Conservation (phyloP, 2,113 vertebrate species). For the Laterallus jamaicensis region DNA sequence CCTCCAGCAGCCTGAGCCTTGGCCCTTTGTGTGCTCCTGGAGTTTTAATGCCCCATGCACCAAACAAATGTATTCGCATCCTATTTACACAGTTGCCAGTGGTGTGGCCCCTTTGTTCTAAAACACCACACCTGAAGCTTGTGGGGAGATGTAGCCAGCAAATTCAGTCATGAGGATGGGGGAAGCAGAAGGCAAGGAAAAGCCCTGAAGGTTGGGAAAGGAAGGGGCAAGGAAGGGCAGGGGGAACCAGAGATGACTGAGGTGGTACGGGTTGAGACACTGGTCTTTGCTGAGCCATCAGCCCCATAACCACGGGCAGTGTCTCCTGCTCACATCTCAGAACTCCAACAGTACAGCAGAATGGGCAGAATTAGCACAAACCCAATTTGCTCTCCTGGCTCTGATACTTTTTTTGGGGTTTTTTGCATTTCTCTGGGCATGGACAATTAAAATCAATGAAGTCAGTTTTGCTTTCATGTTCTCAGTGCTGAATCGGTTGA, state of each 20-base stretch:
- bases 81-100: slow-evolving; percentile 1
- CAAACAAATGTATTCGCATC: slow-evolving; percentile 62
- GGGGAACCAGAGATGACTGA: fast-evolving
- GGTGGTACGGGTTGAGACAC: not conserved
- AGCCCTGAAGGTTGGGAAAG: not conserved
- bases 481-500: not conserved
- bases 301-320: not conserved
- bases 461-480: slow-evolving; percentile 54
- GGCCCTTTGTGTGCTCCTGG: slow-evolving; percentile 17
- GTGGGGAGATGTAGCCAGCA: not conserved
- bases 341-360: not conserved
- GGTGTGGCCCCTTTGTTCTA: not conserved
- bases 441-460: slow-evolving; percentile 62
- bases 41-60: slow-evolving; percentile 15
- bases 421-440: slow-evolving; percentile 12
- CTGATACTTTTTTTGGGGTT: not conserved
- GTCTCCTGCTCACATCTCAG: not conserved
- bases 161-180: not conserved
- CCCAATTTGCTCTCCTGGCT: not conserved
- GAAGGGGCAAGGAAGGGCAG: not conserved
- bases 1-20: slow-evolving; percentile 12
- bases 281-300: not conserved
- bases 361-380: not conserved
- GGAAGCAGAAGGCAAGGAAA: not conserved
- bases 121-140: not conserved